Conservation (phyloP, 2,113 vertebrate genomes). For the Benitochromis conjunctus region DNA sequence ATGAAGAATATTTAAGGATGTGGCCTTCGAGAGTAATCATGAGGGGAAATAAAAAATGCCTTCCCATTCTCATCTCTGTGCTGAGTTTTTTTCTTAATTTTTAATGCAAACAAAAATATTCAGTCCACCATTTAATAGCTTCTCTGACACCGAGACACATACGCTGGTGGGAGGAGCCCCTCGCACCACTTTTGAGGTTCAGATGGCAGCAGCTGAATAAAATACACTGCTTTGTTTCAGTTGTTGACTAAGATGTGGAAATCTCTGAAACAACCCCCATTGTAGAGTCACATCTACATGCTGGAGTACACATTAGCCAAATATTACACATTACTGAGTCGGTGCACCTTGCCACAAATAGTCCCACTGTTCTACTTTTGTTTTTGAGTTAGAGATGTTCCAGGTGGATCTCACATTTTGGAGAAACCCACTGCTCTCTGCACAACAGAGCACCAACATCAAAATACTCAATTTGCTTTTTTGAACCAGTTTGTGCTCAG, state of each 20-base stretch:
- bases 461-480: background rate
- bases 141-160: background rate
- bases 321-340: background rate
- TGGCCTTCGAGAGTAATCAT: background rate
- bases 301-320: background rate
- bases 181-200: background rate
- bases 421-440: background rate
- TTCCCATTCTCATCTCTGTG: background rate
- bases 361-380: too few species aligned
- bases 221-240: background rate
- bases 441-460: background rate
- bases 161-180: fast-evolving
- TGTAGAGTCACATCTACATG: background rate
- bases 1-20: background rate
- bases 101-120: background rate
- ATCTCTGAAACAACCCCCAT: background rate
- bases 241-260: background rate
- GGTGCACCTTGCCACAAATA: too few species aligned
- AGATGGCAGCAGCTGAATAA: background rate
- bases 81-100: too few species aligned
- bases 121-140: background rate
- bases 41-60: background rate
- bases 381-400: background rate
- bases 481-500: background rate
- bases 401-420: background rate